Evolutionary conservation across 2,113 vertebrate genomes (phyloP).

Genomic region (Indicator maculatus): DNA sequence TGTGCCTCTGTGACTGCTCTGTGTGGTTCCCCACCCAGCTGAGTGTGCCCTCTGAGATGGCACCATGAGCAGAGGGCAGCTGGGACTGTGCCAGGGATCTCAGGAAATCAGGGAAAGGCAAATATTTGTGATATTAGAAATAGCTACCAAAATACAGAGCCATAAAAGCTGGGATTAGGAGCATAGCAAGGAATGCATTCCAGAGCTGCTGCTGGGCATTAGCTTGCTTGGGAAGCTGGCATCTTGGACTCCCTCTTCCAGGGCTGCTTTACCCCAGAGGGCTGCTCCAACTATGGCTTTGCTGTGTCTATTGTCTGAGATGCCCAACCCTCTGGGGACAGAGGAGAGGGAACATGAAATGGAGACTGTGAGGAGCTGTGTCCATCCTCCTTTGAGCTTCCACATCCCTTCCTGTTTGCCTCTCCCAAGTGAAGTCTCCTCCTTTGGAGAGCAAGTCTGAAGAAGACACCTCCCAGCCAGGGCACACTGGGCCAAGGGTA

Average conservation of each 20-base stretch:
- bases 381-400: neutral
- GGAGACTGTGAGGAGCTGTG: neutral
- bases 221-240: slow-evolving; percentile 36
- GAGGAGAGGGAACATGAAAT: neutral
- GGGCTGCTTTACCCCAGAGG: neutral
- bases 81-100: neutral
- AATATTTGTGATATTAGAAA: slow-evolving; percentile 55
- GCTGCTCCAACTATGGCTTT: neutral
- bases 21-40: neutral
- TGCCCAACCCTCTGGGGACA: rapidly evolving
- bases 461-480: neutral
- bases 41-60: neutral
- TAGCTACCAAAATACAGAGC: slow-evolving; percentile 27
- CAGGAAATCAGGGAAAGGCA: neutral
- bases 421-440: neutral
- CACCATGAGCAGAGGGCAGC: neutral
- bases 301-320: neutral
- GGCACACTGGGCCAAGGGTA: neutral
- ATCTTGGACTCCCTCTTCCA: neutral
- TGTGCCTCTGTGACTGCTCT: no score
- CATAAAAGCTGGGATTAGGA: neutral
- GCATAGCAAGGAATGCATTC: slow-evolving; percentile 30
- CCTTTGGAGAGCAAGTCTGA: neutral
- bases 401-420: neutral
- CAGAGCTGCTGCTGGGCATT: neutral